Evolutionary conservation across 2,797 vertebrate genomes (phyloP).

Genomic region (Sylvilagus floridanus): DNA sequence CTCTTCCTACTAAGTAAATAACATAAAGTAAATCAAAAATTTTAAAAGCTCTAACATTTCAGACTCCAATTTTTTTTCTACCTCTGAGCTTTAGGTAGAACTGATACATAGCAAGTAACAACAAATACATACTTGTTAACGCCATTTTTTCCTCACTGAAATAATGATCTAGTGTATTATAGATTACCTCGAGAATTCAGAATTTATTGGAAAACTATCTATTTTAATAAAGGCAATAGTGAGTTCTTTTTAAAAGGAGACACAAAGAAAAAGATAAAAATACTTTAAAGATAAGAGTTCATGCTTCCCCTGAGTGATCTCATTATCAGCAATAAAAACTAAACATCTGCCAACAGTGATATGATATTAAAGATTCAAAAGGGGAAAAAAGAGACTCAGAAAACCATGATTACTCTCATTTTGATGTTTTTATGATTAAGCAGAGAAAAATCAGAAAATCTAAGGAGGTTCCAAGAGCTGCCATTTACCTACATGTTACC

Average conservation of each 20-base stretch:
- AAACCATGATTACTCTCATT: neutral
- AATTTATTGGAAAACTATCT: neutral
- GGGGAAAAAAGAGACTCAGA: neutral
- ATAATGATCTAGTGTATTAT: neutral
- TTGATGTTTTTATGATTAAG: constrained; percentile 36
- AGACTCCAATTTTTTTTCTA: neutral
- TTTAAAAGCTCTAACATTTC: neutral
- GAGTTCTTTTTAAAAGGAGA: constrained; percentile 5
- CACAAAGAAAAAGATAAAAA: neutral
- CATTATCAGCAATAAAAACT: constrained; percentile 45
- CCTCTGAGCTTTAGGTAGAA: neutral
- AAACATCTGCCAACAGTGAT: neutral
- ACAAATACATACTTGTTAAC: neutral
- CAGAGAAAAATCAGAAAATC: constrained; percentile 54
- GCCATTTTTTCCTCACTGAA: neutral
- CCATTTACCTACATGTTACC: constrained; percentile 35
- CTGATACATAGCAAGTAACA: constrained; percentile 1
- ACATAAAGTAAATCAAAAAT: no score
- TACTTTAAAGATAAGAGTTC: neutral
- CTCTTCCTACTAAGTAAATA: no score
- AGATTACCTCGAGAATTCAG: neutral
- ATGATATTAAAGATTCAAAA: neutral
- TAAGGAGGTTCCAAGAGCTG: neutral
- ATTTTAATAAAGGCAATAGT: neutral
- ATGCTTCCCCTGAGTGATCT: neutral